Evolutionary conservation across 2,797 vertebrate species (phyloP).

Genomic region (Pseudochirops corinnae): DNA sequence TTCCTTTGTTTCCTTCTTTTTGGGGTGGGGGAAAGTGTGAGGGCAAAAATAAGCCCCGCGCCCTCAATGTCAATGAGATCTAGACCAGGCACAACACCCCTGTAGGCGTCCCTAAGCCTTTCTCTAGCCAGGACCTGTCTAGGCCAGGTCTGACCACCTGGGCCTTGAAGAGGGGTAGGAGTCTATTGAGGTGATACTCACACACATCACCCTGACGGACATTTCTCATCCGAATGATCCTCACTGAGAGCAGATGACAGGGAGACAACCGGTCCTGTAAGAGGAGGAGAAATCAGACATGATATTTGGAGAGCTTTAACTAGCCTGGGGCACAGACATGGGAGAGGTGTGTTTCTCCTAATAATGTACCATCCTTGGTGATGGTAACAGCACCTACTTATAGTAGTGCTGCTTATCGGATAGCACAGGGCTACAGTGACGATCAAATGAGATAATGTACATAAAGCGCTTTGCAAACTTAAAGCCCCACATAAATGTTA

Average conservation of each 20-base stretch:
- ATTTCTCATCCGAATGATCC: constrained; percentile 85
- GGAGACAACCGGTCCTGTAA: constrained; percentile 80
- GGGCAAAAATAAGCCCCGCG: constrained; percentile 8
- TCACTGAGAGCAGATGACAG: constrained; percentile 86
- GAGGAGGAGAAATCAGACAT: constrained; percentile 19
- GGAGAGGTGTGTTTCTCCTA: background rate
- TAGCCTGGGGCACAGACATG: background rate
- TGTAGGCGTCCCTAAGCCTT: background rate
- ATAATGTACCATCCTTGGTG: background rate
- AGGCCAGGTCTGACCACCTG: background rate
- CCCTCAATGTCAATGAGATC: background rate
- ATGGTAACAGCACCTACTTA: background rate
- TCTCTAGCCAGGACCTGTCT: background rate
- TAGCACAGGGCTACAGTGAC: background rate
- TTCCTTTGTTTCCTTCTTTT: background rate
- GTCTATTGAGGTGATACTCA: constrained; percentile 75
- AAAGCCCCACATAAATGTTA: background rate
- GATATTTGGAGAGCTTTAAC: background rate
- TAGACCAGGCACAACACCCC: background rate
- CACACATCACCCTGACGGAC: constrained; percentile 82
- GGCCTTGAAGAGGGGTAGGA: background rate
- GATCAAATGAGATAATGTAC: background rate
- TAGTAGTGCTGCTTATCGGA: no score
- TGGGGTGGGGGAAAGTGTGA: background rate
- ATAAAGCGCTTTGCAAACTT: background rate